These are phyloP conservation scores for Labroides dimidiatus DNA, from an alignment of 2,797 vertebrate species.

Conservation along the genomic window DNA sequence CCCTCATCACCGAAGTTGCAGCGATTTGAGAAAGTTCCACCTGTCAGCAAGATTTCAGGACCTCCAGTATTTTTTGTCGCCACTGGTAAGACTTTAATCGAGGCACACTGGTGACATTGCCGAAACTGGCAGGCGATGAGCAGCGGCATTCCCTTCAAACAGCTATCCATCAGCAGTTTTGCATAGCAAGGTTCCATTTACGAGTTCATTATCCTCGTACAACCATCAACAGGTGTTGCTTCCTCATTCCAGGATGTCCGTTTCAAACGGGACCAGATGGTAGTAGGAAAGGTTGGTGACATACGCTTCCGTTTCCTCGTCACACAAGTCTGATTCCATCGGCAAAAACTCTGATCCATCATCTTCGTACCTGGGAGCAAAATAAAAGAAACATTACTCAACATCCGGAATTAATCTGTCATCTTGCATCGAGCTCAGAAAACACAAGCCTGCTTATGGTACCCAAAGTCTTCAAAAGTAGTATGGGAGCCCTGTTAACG, in stretches of 20 bases:
- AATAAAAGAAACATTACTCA: conserved; percentile 16
- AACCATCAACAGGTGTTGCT: conserved; percentile 26
- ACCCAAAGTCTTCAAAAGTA: no score
- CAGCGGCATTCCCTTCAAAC: conserved; percentile 38
- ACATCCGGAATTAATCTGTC: not conserved
- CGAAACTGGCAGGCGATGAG: conserved; percentile 30
- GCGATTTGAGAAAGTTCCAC: conserved; percentile 8
- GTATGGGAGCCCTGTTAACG: no score
- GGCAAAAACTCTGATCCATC: conserved; percentile 88
- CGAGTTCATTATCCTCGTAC: conserved; percentile 13
- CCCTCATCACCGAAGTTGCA: not conserved
- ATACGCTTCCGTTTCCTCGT: conserved; percentile 93
- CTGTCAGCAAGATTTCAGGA: conserved; percentile 8
- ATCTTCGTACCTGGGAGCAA: conserved; percentile 88
- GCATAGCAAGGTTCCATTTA: conserved; percentile 43
- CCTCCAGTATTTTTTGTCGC: no score
- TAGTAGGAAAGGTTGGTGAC: conserved; percentile 98
- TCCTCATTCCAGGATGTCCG: conserved; percentile 96
- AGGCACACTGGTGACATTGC: conserved; percentile 70
- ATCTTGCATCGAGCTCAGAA: no score
- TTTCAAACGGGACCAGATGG: conserved; percentile 97
- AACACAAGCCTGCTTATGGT: no score
- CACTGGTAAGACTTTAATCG: conserved; percentile 47
- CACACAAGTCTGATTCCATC: conserved; percentile 85
- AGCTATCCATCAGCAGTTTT: conserved; percentile 18